Percentiles rank a stretch among this genome's conserved stretches.
These are phyloP conservation scores for Phalacrocorax pelagicus DNA, from an alignment of 2,113 vertebrate genomes.

Conservation along the genomic window DNA sequence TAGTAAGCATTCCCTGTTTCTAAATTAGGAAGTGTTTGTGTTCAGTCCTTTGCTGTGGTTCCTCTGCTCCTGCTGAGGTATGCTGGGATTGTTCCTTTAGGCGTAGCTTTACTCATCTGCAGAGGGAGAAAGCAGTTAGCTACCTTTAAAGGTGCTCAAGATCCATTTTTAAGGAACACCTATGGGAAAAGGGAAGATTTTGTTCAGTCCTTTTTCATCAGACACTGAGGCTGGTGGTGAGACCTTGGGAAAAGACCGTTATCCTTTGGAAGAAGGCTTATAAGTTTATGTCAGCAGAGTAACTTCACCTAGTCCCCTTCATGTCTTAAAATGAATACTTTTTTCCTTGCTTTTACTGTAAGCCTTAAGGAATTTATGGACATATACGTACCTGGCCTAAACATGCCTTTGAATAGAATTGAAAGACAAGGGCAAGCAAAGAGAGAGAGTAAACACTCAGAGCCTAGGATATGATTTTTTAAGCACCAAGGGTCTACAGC, in stretches of 20 bases:
- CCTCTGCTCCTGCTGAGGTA: neutral
- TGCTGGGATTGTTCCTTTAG: neutral
- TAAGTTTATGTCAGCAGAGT: neutral
- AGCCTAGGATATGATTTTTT: neutral
- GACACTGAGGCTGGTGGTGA: neutral
- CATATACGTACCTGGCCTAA: rapidly evolving
- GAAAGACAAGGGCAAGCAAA: neutral
- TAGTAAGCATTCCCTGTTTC: neutral
- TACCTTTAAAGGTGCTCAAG: neutral
- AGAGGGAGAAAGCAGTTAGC: neutral
- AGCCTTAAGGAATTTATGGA: neutral
- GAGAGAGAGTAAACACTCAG: neutral
- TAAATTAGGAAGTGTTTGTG: neutral
- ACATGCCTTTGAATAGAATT: neutral
- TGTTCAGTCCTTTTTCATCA: neutral
- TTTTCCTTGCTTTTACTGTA: neutral
- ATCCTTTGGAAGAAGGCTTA: neutral
- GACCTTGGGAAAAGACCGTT: neutral
- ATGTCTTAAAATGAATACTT: neutral
- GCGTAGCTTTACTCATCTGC: neutral
- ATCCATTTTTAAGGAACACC: neutral
- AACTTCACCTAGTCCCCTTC: neutral
- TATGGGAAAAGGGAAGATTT: neutral
- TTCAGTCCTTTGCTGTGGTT: neutral
- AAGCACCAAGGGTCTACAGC: neutral